Conservation (phyloP, 1,140 invertebrate genomes). For the Babylonia areolata region DNA sequence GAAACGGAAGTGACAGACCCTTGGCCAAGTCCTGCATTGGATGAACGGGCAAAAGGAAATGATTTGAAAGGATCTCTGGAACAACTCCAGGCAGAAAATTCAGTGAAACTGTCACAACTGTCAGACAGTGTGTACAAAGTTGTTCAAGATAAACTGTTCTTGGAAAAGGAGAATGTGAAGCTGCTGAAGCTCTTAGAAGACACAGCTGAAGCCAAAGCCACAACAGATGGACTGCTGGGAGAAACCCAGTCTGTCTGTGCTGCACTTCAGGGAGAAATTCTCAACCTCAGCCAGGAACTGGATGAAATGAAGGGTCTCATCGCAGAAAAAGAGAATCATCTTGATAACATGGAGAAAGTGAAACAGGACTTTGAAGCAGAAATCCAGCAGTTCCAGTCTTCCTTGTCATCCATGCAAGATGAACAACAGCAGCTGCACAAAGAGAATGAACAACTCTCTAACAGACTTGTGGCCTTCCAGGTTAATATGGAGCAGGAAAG, state of each 20-base stretch:
- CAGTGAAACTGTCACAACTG: not conserved
- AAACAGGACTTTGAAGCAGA: conserved; percentile 36
- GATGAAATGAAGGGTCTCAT: conserved; percentile 33
- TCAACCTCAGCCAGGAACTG: conserved; percentile 45
- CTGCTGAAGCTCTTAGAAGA: conserved; percentile 48
- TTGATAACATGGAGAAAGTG: conserved; percentile 32
- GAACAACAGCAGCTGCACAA: conserved; percentile 26
- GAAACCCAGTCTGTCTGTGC: conserved; percentile 32
- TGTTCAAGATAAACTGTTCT: conserved; percentile 49
- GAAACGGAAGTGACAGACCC: not conserved
- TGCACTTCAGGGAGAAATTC: conserved; percentile 52
- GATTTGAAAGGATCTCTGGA: not conserved
- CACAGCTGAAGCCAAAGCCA: conserved; percentile 40
- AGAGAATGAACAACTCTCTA: conserved; percentile 40
- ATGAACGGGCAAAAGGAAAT: not conserved
- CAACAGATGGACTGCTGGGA: conserved; percentile 39
- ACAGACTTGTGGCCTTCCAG: conserved; percentile 26
- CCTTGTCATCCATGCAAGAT: conserved; percentile 25
- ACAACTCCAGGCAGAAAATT: conserved; percentile 9
- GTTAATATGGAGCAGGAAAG: conserved; percentile 15
- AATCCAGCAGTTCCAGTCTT: conserved; percentile 36
- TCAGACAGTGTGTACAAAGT: conserved; percentile 25
- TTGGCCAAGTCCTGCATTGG: not conserved
- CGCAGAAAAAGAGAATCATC: conserved; percentile 41
- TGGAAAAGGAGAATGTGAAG: conserved; percentile 55